These are phyloP conservation scores for Acanthurus lineatus DNA, from an alignment of 2,797 vertebrate species.

Conservation along the genomic window DNA sequence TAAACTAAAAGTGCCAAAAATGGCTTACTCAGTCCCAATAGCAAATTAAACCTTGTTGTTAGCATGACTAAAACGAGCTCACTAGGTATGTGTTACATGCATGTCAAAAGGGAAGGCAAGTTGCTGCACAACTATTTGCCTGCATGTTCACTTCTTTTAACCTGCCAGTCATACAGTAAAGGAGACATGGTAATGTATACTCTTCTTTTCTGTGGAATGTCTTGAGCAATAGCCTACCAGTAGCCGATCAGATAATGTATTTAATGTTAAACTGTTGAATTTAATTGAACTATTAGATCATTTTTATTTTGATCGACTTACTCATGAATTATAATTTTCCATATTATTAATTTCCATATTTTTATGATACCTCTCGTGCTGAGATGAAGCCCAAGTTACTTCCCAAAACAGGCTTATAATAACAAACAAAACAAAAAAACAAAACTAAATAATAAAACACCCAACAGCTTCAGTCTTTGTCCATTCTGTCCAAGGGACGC, in stretches of 20 bases:
- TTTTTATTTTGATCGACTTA: too few species aligned
- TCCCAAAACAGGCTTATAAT: background rate
- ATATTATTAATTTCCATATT: background rate
- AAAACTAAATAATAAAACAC: too few species aligned
- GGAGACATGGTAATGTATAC: background rate
- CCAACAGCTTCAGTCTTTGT: background rate
- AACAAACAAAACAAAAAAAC: background rate
- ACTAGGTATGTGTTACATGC: background rate
- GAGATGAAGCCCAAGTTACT: background rate
- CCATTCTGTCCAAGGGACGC: background rate
- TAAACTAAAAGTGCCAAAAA: too few species aligned
- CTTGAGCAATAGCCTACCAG: background rate
- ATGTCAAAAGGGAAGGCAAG: background rate
- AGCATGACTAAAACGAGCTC: background rate
- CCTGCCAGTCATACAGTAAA: background rate
- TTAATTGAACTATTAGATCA: background rate
- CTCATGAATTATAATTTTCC: too few species aligned
- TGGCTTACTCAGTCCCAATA: too few species aligned
- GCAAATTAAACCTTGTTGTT: background rate
- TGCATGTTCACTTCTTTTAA: slow-evolving; percentile 20
- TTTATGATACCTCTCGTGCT: background rate
- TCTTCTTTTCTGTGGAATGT: background rate
- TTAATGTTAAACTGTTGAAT: background rate
- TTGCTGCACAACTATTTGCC: background rate
- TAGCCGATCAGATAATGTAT: background rate